Percentiles rank a stretch among this genome's conserved stretches.
Evolutionary conservation across 2,113 vertebrate species (phyloP).

Genomic region (Neodontobutis hainanensis): DNA sequence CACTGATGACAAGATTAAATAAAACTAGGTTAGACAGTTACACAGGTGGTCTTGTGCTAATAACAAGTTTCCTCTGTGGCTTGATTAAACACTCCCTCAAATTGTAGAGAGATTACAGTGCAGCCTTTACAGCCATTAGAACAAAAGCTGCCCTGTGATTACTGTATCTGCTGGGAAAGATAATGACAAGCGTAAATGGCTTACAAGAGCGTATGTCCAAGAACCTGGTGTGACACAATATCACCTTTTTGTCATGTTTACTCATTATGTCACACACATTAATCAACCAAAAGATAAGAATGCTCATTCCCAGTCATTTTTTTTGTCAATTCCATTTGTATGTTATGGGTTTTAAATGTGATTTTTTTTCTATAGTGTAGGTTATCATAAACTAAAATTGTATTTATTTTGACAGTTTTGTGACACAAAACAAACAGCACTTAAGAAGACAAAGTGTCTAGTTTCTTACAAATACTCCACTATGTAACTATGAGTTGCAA

Average conservation of each 20-base stretch:
- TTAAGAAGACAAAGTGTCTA: too few species aligned
- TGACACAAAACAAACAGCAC: too few species aligned
- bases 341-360: too few species aligned
- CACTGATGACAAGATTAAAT: constrained; percentile 12
- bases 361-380: too few species aligned
- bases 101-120: neutral
- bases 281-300: neutral
- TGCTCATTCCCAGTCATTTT: too few species aligned
- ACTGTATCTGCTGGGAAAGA: constrained; percentile 16
- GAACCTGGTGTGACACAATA: neutral
- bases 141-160: constrained; percentile 31
- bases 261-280: neutral
- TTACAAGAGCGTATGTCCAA: constrained; percentile 20
- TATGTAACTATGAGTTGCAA: too few species aligned
- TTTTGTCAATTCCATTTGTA: too few species aligned
- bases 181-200: constrained; percentile 31
- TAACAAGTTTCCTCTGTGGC: constrained; percentile 19
- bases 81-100: constrained; percentile 16
- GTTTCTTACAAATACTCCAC: too few species aligned
- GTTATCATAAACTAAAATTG: too few species aligned
- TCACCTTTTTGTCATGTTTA: neutral
- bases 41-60: constrained; percentile 44
- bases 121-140: constrained; percentile 8
- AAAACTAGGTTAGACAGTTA: constrained; percentile 25
- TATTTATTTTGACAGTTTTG: too few species aligned